Conservation (phyloP, 2,888 invertebrate genomes). For the Nezara viridula region DNA sequence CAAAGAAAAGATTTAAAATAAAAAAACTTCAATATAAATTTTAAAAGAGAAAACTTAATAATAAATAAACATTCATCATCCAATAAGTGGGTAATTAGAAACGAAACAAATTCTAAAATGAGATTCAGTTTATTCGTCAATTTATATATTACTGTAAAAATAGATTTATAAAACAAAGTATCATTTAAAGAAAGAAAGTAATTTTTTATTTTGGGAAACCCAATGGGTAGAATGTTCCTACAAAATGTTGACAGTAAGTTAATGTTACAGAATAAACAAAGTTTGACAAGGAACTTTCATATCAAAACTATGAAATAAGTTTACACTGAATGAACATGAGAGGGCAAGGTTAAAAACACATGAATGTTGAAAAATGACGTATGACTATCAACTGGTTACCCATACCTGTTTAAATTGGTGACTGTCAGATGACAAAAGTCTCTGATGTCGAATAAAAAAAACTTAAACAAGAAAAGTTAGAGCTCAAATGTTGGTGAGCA, state of each 20-base stretch:
- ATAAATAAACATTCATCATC: not conserved
- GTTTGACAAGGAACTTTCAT: not conserved
- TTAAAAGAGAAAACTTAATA: not conserved
- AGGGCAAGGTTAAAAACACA: not conserved
- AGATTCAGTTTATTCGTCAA: not conserved
- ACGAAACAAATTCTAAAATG: not conserved
- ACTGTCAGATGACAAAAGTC: constrained; percentile 30
- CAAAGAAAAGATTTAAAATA: not conserved
- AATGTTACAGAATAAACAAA: not conserved
- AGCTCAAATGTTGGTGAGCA: not conserved
- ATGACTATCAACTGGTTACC: not conserved
- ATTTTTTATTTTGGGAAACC: no score
- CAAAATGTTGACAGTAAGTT: not conserved
- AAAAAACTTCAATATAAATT: not conserved
- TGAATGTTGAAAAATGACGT: not conserved
- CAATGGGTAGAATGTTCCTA: not conserved
- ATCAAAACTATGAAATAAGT: not conserved
- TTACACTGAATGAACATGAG: not conserved
- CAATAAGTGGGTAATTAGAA: not conserved
- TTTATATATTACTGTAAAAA: not conserved
- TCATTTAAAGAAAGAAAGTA: not conserved
- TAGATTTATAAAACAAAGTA: not conserved
- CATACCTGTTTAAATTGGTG: constrained; percentile 15
- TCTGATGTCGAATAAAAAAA: constrained; percentile 17
- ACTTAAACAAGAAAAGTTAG: not conserved